Evolutionary conservation across 2,113 vertebrate genomes (phyloP).

Genomic region (Syrmaticus mikado): DNA sequence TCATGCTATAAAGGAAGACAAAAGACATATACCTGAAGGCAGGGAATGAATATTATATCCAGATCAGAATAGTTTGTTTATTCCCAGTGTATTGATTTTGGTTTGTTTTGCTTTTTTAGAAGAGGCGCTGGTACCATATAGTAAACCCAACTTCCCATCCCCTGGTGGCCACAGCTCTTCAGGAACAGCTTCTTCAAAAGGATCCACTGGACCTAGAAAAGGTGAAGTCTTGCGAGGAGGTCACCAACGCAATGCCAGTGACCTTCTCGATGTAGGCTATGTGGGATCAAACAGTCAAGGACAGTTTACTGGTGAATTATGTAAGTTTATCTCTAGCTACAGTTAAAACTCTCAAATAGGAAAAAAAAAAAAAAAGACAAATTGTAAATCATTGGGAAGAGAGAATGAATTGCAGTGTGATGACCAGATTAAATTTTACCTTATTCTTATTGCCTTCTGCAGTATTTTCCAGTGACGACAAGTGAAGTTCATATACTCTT

Average conservation of each 20-base stretch:
- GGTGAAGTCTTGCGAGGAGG: constrained; percentile 81
- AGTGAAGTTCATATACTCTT: not conserved
- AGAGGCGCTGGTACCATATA: constrained; percentile 93
- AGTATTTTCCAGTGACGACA: not conserved
- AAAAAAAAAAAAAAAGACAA: not conserved
- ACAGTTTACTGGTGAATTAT: constrained; percentile 96
- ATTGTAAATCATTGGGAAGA: not conserved
- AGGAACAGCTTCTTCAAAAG: constrained; percentile 96
- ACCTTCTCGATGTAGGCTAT: constrained; percentile 90
- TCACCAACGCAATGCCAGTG: constrained; percentile 88
- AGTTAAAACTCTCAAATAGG: constrained; percentile 14
- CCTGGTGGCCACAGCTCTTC: constrained; percentile 96
- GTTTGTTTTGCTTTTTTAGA: constrained; percentile 78
- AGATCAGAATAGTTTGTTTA: not conserved
- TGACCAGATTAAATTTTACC: not conserved
- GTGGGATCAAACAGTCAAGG: constrained; percentile 91
- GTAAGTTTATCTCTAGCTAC: constrained; percentile 80
- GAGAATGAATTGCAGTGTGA: not conserved
- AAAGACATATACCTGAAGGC: not conserved
- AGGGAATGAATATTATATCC: not conserved
- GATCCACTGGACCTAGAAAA: constrained; percentile 96
- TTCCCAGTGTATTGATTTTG: not conserved
- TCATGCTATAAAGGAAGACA: not conserved
- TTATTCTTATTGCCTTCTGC: not conserved
- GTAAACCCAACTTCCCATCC: constrained; percentile 96